phyloP scores from a whole-genome alignment of 2,888 invertebrate species.

The Nomada ruficornis region DNA sequence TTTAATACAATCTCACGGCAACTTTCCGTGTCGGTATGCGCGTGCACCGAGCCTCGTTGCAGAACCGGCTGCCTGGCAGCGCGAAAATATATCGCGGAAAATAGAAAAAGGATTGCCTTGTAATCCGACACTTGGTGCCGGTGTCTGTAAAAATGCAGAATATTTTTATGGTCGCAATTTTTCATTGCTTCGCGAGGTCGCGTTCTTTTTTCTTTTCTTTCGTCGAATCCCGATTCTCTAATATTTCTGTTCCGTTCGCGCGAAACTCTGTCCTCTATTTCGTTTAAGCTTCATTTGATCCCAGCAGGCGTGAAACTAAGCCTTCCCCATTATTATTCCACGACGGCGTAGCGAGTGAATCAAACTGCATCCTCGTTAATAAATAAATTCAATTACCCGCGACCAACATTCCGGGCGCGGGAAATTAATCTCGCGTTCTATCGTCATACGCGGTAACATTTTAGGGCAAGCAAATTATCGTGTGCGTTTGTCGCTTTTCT shows the following conservation, averaged over 20 bases:
- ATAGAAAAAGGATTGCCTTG: conserved; percentile 25
- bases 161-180: conserved; percentile 8
- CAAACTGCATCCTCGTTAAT: conserved; percentile 16
- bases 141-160: conserved; percentile 13
- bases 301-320: neutral
- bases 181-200: neutral
- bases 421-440: neutral
- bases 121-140: conserved; percentile 11
- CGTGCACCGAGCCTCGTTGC: neutral
- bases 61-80: conserved; percentile 10
- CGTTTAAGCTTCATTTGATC: neutral
- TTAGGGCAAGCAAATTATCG: neutral
- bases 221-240: neutral
- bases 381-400: conserved; percentile 30
- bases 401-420: neutral
- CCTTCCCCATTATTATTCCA: neutral
- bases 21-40: conserved; percentile 14
- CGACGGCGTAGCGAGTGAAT: neutral
- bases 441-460: neutral
- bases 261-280: neutral
- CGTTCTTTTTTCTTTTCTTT: neutral
- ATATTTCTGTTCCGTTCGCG: conserved; percentile 6
- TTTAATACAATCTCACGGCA: conserved; percentile 8
- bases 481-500: no score
- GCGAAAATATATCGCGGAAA: conserved; percentile 16